Evolutionary conservation across 2,888 invertebrate species (phyloP).

Genomic region (Cistogaster globosa): DNA sequence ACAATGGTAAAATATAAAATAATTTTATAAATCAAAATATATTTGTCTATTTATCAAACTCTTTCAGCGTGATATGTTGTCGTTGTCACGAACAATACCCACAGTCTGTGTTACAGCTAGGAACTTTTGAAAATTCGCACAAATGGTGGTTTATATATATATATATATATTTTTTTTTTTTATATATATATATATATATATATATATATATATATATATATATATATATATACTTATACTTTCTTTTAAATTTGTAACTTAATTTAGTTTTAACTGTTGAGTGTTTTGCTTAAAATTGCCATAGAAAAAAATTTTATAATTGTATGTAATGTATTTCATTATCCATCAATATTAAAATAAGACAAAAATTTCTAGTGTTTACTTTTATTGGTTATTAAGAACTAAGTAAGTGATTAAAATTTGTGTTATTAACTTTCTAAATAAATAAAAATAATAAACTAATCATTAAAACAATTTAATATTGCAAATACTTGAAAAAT

Average conservation of each 20-base stretch:
- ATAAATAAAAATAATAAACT: not conserved
- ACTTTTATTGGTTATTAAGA: no score
- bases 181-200: slow-evolving; percentile 29
- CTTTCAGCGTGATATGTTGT: slow-evolving; percentile 93
- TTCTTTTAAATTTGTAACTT: not conserved
- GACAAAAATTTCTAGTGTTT: not conserved
- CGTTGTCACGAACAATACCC: slow-evolving; percentile 96
- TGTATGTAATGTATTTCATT: no score
- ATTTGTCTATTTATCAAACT: not conserved
- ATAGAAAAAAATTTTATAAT: no score
- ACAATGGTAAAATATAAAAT: slow-evolving; percentile 89
- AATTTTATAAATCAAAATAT: not conserved
- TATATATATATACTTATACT: slow-evolving; percentile 59
- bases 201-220: slow-evolving; percentile 36
- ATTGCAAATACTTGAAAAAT: not conserved
- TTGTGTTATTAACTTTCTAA: not conserved
- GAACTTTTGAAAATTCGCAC: no score
- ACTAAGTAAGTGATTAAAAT: not conserved
- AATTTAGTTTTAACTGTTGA: not conserved
- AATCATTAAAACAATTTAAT: not conserved
- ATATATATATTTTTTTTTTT: slow-evolving; percentile 60
- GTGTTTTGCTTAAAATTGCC: slow-evolving; percentile 10
- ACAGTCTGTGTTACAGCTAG: slow-evolving; percentile 86
- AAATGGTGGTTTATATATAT: no score
- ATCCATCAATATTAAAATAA: slow-evolving; percentile 4